These are phyloP conservation scores for Poeciliopsis occidentalis DNA, from an alignment of 2,113 vertebrate genomes.

Conservation along the genomic window DNA sequence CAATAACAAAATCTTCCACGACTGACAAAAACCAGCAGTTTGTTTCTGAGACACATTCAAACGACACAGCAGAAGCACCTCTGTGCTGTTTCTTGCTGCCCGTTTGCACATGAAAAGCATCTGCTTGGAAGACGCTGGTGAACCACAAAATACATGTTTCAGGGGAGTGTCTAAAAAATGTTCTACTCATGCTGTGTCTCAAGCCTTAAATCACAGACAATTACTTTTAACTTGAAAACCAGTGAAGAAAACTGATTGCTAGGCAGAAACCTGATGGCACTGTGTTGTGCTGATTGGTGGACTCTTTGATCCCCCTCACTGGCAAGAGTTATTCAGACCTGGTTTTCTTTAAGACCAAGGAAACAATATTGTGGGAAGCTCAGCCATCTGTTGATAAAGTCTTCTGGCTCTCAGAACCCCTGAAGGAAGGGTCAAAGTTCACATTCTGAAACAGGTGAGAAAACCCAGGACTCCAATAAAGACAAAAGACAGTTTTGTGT, in stretches of 20 bases:
- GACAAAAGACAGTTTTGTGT: neutral
- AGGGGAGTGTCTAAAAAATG: neutral
- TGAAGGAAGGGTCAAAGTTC: conserved; percentile 11
- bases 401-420: conserved; percentile 5
- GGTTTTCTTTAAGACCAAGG: conserved; percentile 23
- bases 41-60: neutral
- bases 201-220: conserved; percentile 3
- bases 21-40: neutral
- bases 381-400: conserved; percentile 8
- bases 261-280: neutral
- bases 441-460: conserved; percentile 11
- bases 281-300: neutral
- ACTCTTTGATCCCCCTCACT: conserved; percentile 2
- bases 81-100: neutral
- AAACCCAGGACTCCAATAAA: neutral
- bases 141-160: neutral
- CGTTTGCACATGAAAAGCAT: neutral
- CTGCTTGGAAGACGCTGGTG: neutral
- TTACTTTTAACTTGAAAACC: neutral
- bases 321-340: neutral
- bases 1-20: too few relatives aligned
- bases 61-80: neutral
- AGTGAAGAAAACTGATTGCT: neutral
- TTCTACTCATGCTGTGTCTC: neutral
- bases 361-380: neutral